A percentile compares a stretch with the other conserved stretches of the same genome.
Conservation (phyloP, 92 coral and sea anemone genomes). For the Heteractis magnifica region DNA sequence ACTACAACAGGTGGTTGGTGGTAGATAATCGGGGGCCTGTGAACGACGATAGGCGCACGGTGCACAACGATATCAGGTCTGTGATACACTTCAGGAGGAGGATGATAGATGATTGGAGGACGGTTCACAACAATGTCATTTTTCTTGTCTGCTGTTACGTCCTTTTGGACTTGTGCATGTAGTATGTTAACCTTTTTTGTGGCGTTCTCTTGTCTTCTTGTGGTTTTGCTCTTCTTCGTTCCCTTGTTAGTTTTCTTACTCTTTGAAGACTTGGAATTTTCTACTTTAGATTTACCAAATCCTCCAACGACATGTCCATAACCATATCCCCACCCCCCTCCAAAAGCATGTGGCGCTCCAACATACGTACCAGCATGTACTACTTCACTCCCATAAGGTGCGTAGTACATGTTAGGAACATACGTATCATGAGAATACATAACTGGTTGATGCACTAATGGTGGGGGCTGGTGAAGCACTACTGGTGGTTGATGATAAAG, state of each 20-base stretch:
- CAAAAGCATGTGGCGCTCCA: slow-evolving; percentile 69
- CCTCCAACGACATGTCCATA: slow-evolving; percentile 53
- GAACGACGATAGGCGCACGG: slow-evolving; percentile 98
- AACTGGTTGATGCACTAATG: slow-evolving; percentile 80
- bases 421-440: slow-evolving; percentile 77
- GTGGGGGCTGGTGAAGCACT: slow-evolving; percentile 90
- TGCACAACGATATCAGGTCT: slow-evolving; percentile 99
- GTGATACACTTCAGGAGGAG: slow-evolving; percentile 98
- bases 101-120: slow-evolving; percentile 97
- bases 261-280: slow-evolving; percentile 39
- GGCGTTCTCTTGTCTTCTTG: slow-evolving; percentile 22
- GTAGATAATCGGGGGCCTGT: slow-evolving; percentile 94
- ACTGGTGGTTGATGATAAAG: slow-evolving; percentile 88
- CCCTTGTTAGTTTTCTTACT: slow-evolving; percentile 21
- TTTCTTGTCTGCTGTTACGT: slow-evolving; percentile 72
- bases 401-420: slow-evolving; percentile 64
- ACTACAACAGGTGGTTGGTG: slow-evolving; percentile 98
- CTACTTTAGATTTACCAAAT: slow-evolving; percentile 85
- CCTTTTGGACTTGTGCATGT: slow-evolving; percentile 68
- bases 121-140: slow-evolving; percentile 94
- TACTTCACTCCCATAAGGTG: slow-evolving; percentile 63
- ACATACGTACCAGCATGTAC: slow-evolving; percentile 68
- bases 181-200: slow-evolving; percentile 16
- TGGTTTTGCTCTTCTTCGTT: slow-evolving; percentile 35
- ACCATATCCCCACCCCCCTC: slow-evolving; percentile 68